A percentile compares a stretch with the other conserved stretches of the same genome.
Conservation (phyloP, 2,113 vertebrate species). For the Pelodiscus sinensis region DNA sequence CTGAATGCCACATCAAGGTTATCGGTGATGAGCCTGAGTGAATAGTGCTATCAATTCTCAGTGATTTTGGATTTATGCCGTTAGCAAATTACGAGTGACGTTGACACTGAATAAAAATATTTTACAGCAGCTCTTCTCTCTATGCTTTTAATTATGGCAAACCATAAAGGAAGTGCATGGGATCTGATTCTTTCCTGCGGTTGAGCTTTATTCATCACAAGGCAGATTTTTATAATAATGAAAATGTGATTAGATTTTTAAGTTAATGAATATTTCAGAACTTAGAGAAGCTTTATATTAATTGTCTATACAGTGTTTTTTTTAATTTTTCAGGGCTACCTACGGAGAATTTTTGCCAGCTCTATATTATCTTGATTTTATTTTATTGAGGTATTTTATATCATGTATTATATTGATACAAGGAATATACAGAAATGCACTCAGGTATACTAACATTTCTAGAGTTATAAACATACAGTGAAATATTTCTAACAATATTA, state of each 20-base stretch:
- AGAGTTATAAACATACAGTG: not conserved
- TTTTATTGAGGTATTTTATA: not conserved
- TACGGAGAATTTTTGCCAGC: not conserved
- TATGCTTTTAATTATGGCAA: not conserved
- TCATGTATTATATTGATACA: not conserved
- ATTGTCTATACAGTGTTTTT: not conserved
- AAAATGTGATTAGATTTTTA: not conserved
- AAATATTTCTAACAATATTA: not conserved
- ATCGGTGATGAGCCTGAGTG: not conserved
- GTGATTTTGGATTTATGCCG: not conserved
- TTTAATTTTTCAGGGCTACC: not conserved
- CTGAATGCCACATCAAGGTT: not conserved
- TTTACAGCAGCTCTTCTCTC: not conserved
- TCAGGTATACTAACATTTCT: not conserved
- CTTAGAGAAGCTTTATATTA: not conserved
- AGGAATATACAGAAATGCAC: not conserved
- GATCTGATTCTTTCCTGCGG: no score
- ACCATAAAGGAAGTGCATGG: not conserved
- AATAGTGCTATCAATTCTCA: not conserved
- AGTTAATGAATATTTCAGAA: not conserved
- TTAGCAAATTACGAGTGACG: constrained; percentile 9
- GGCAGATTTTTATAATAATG: not conserved
- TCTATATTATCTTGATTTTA: not conserved
- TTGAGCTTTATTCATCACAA: no score
- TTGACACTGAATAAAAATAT: constrained; percentile 25